Evolutionary conservation across 2,888 invertebrate species (phyloP).

Genomic region (Onchidella celtica): DNA sequence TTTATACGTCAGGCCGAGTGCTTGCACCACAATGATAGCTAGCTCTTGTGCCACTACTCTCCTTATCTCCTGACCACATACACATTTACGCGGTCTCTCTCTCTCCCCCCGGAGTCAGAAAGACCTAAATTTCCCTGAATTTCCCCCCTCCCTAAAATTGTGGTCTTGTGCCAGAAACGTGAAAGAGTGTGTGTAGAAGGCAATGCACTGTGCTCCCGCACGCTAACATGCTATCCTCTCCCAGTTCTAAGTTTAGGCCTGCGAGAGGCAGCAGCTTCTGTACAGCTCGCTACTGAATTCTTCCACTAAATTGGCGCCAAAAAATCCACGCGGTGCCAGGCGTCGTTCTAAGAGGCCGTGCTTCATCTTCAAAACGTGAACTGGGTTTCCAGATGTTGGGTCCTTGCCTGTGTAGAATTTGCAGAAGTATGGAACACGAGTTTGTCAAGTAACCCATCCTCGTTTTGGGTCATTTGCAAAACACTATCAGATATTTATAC

Average conservation of each 20-base stretch:
- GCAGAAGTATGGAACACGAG: too few relatives aligned
- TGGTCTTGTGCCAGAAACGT: neutral
- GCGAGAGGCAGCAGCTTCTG: too few relatives aligned
- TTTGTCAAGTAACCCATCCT: too few relatives aligned
- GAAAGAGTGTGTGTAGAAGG: neutral
- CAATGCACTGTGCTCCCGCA: neutral
- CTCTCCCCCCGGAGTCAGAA: neutral
- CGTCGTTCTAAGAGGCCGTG: neutral
- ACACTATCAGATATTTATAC: too few relatives aligned
- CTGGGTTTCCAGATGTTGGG: neutral
- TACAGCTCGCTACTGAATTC: slow-evolving; percentile 32
- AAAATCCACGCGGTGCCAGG: neutral
- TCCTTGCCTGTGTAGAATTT: too few relatives aligned
- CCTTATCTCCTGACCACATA: neutral
- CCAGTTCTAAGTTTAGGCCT: slow-evolving; percentile 17
- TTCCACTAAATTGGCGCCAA: slow-evolving; percentile 32
- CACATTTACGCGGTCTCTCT: too few relatives aligned
- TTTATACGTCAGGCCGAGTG: too few relatives aligned
- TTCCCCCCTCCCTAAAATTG: neutral
- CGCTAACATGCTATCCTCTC: neutral
- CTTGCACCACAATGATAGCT: too few relatives aligned
- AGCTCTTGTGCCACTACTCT: too few relatives aligned
- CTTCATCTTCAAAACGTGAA: neutral
- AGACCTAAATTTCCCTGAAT: neutral
- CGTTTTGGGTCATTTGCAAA: too few relatives aligned